A percentile compares a stretch with the other conserved stretches of the same genome.
phyloP scores from a whole-genome alignment of 1,140 invertebrate species.

The Batillaria attramentaria region DNA sequence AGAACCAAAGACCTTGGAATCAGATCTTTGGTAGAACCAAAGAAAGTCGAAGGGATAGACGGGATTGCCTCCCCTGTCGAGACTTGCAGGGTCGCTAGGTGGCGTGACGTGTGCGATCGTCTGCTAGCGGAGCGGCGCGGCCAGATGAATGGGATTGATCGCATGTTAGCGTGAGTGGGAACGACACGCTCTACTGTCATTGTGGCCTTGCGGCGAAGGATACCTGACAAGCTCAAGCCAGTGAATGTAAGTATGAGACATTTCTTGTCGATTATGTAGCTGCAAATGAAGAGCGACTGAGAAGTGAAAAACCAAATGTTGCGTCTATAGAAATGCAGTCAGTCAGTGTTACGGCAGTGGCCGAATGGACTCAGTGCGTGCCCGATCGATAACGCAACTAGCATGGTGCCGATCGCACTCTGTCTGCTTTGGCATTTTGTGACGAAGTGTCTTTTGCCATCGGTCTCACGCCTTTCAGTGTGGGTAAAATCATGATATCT shows the following conservation, averaged over 20 bases:
- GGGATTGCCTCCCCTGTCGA: neutral
- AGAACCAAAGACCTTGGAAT: neutral
- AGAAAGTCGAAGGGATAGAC: too few species aligned
- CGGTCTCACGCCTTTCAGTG: too few species aligned
- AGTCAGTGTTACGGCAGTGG: too few species aligned
- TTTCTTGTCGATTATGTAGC: neutral
- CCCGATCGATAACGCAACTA: too few species aligned
- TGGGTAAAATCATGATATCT: too few species aligned
- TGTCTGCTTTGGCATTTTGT: too few species aligned
- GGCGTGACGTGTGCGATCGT: neutral
- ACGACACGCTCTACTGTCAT: neutral
- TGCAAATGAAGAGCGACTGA: neutral
- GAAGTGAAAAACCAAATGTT: neutral
- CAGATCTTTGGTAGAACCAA: neutral
- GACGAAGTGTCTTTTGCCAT: too few species aligned
- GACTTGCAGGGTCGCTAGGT: neutral
- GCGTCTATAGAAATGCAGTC: neutral
- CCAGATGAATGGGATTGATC: conserved; percentile 16
- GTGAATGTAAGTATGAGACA: conserved; percentile 4
- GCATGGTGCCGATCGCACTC: too few species aligned
- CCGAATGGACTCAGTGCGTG: too few species aligned
- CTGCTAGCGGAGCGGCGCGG: conserved; percentile 9
- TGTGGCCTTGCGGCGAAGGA: neutral
- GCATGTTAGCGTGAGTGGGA: neutral
- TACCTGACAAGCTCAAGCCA: neutral